Base-by-base conservation (phyloP, 2,888 invertebrate species). In the Standfussiana lucernea region DNA sequence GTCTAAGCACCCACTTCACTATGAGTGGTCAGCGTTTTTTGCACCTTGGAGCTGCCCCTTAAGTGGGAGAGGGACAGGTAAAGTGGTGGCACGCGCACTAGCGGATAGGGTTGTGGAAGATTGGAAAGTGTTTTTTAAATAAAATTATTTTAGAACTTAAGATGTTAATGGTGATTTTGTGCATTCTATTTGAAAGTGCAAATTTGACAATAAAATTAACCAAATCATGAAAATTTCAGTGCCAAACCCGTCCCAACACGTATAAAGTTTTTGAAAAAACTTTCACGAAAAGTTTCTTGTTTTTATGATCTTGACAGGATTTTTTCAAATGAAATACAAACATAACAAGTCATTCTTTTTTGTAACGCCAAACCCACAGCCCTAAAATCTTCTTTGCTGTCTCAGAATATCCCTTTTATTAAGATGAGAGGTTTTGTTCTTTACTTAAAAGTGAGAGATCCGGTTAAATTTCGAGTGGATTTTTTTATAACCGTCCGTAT, bases 21-120 rank as follows among this genome's bases (percentile, higher is more conserved):
- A 94, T 88, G 92, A 95, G 95, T 95, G 95, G 94, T 94, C 94
- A 94, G 92, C 92, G 72, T 95, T 95, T 95, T 95, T 92, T 90
- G 91, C 91, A 90, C 88, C 89, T 84, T 69, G 53, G 64, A 90
- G 86, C 88, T 84, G 66, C 56, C 40, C 53, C 13, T 90, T 42
- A 56, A 83, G 79, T 80, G 80, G 75, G 53, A 77, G 79, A 84
- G 72, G 83, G 82, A 82, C 75, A 79, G 79, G 72, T 72, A 76
- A 82, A 82, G 85, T 86, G 88, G 90, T 91, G 95, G 95, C 96
- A 96, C 96, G 96, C 94, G 96, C 91, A 94, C 93, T 92, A 86
- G 71, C 32, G 1, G 21, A 45, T 81, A 88, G 88, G 88, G 88
- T 79, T 88, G 88, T 53, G 6, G 11, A 37, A 28, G 15, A 5